Conservation (phyloP, 2,888 invertebrate genomes). For the Saturnia japonica region DNA sequence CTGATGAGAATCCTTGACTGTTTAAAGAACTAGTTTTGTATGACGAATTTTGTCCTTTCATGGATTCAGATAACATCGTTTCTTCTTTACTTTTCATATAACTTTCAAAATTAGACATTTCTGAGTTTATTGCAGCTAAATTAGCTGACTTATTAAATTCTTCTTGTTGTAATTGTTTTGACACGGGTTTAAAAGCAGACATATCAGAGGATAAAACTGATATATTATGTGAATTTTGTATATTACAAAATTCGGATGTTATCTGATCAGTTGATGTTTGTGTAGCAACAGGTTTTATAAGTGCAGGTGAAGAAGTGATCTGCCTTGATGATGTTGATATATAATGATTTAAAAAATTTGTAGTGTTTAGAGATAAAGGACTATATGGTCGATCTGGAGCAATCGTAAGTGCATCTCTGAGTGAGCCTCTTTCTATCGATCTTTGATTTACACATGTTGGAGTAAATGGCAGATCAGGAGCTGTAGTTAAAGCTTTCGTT, state of each 20-base stretch:
- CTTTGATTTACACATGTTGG: slow-evolving; percentile 71
- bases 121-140: slow-evolving; percentile 53
- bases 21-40: slow-evolving; percentile 47
- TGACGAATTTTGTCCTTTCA: slow-evolving; percentile 52
- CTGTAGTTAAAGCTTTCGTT: slow-evolving; percentile 85
- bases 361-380: slow-evolving; percentile 74
- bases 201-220: slow-evolving; percentile 62
- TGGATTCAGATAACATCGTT: slow-evolving; percentile 54
- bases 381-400: slow-evolving; percentile 84
- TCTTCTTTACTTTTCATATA: slow-evolving; percentile 51
- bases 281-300: slow-evolving; percentile 61
- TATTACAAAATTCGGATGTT: slow-evolving; percentile 57
- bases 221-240: slow-evolving; percentile 67
- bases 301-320: slow-evolving; percentile 53
- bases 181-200: slow-evolving; percentile 76
- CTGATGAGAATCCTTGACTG: slow-evolving; percentile 60
- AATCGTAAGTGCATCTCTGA: slow-evolving; percentile 83
- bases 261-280: slow-evolving; percentile 57
- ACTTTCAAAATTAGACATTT: slow-evolving; percentile 55
- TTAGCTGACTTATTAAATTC: slow-evolving; percentile 49
- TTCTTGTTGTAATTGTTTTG: slow-evolving; percentile 63
- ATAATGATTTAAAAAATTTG: slow-evolving; percentile 59
- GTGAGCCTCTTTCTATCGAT: slow-evolving; percentile 73
- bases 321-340: slow-evolving; percentile 48
- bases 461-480: slow-evolving; percentile 84